These are phyloP conservation scores for Pyrocephalus nanus DNA, from an alignment of 2,797 vertebrate genomes.

Conservation along the genomic window DNA sequence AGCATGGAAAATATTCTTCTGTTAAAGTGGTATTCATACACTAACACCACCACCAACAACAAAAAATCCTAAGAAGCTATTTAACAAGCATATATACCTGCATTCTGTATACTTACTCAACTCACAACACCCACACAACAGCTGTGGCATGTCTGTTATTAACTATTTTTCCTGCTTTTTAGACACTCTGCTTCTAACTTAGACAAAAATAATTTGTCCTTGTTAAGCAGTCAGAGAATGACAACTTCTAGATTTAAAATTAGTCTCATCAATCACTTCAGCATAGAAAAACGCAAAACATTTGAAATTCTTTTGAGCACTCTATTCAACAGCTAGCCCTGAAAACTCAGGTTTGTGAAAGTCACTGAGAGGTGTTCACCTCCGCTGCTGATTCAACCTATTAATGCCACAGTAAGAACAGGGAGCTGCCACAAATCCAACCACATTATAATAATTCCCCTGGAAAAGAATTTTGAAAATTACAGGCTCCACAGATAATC, in stretches of 20 bases:
- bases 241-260: slow-evolving; percentile 16
- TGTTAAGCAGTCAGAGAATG: slow-evolving; percentile 22
- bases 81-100: background rate
- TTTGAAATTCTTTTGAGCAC: background rate
- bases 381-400: background rate
- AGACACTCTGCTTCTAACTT: background rate
- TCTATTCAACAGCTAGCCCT: background rate
- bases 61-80: background rate
- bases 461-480: background rate
- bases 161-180: slow-evolving; percentile 4
- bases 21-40: background rate
- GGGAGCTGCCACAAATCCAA: background rate
- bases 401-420: background rate
- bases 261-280: slow-evolving; percentile 5
- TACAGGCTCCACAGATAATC: background rate
- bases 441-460: background rate
- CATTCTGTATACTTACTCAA: background rate
- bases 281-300: slow-evolving; percentile 1
- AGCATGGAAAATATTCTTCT: background rate
- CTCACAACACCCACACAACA: slow-evolving; percentile 7
- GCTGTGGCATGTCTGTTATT: slow-evolving; percentile 6
- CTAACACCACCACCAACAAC: background rate
- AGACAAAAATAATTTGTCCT: slow-evolving; percentile 33
- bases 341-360: background rate
- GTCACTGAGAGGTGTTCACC: background rate